Base-by-base conservation (phyloP, 2,113 vertebrate species). In the Lates calcarifer region DNA sequence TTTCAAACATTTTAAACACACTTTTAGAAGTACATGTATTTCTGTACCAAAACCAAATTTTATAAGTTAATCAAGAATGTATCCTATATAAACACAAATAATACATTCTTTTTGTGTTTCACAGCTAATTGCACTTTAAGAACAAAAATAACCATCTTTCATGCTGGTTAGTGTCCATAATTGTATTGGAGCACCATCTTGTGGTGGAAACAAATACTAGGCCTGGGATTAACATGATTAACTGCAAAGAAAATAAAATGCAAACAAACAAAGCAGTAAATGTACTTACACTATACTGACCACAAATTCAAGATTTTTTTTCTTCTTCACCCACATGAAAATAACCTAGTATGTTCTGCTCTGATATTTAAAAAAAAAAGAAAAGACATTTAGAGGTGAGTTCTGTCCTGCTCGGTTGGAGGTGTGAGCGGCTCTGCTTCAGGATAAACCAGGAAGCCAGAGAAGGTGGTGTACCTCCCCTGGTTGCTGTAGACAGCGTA, bases 401-500 rank as follows among this genome's bases (percentile, higher is more conserved):
- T 89, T 91, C 90, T 91, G 83, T 89, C 83, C 53, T 61, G 62
- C 58, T 72, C 70, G 56, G 61, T 60, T 29, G 69, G 24, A 56
- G 57, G 3, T 24, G 71, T 26, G 28, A 45, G 5, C 15, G 47
- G 60, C 26, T 90, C 77, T 45, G 45, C 53, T 0, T 92, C 91
- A 49, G 93, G 93, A 72, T 96, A 96, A 68, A 96, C 79, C 71
- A 96, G 86, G 89, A 96, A 96, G 20, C 95, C 95, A 3, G 95
- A 95, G 72, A 96, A 96, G 26, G 95, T 96, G 66, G 94, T 95
- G 90, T 95, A 96, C 60, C 94, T 89, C 18, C 95, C 95, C 74
- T 96, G 95, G 88, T 96, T 96, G 89, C 95, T 96, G 88, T 96
- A 96, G 29, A 95, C 91, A 0, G 92, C 95, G 5, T 92, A 96